phyloP scores from a whole-genome alignment of 2,888 invertebrate genomes.

The Parnassius glacialis region DNA sequence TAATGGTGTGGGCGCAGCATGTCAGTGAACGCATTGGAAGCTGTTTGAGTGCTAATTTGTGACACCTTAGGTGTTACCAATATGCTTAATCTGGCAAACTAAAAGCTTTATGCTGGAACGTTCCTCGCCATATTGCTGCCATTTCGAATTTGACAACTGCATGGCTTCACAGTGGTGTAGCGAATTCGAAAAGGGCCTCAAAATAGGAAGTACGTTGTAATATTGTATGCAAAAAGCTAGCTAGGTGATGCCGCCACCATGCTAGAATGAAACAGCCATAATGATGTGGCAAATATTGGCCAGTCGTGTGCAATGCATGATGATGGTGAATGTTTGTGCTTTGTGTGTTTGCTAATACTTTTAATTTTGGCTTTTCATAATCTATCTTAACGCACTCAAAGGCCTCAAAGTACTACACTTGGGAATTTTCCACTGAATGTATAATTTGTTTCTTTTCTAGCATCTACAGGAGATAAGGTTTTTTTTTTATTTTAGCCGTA shows the following conservation, averaged over 20 bases:
- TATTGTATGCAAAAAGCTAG: conserved; percentile 66
- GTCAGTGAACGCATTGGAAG: conserved; percentile 62
- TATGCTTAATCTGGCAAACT: conserved; percentile 69
- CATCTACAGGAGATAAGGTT: neutral
- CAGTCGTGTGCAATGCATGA: conserved; percentile 77
- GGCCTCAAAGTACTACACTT: conserved; percentile 15
- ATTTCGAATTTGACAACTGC: conserved; percentile 50
- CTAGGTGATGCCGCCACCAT: conserved; percentile 74
- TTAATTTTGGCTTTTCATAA: conserved; percentile 20
- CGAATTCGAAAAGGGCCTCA: conserved; percentile 63
- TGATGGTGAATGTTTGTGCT: conserved; percentile 70
- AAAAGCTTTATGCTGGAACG: conserved; percentile 63
- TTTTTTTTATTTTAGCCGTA: neutral
- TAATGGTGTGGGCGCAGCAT: conserved; percentile 46
- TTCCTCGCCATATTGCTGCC: conserved; percentile 66
- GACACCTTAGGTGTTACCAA: conserved; percentile 64
- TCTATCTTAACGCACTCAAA: conserved; percentile 18
- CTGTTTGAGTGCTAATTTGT: conserved; percentile 56
- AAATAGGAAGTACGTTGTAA: conserved; percentile 54
- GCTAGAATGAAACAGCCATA: conserved; percentile 71
- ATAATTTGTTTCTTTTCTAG: neutral
- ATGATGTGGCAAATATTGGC: conserved; percentile 62
- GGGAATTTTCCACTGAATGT: neutral
- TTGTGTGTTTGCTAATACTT: conserved; percentile 51
- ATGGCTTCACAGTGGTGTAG: conserved; percentile 25